These are phyloP conservation scores for Augiades crinisus DNA, from an alignment of 2,888 invertebrate species.

Conservation along the genomic window DNA sequence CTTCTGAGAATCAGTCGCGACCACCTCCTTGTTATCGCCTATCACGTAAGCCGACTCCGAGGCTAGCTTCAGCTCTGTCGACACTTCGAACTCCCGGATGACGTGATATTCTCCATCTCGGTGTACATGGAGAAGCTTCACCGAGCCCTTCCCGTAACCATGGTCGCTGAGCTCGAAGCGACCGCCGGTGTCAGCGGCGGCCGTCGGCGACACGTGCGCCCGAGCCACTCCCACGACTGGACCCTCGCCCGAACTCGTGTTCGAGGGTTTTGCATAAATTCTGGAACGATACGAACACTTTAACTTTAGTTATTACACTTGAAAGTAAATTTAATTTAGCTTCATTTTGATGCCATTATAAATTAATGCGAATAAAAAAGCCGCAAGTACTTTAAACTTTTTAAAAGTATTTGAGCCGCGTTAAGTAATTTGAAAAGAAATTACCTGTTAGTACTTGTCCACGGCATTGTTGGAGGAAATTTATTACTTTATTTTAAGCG, in stretches of 20 bases:
- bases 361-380: too few species aligned
- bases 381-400: too few species aligned
- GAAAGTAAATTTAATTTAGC: too few species aligned
- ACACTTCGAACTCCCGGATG: constrained; percentile 87
- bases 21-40: constrained; percentile 90
- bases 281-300: constrained; percentile 43
- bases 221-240: constrained; percentile 27
- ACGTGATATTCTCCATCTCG: constrained; percentile 85
- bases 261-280: constrained; percentile 76
- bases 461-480: constrained; percentile 59
- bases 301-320: too few species aligned
- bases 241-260: constrained; percentile 57
- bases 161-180: constrained; percentile 83
- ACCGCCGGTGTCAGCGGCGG: constrained; percentile 68
- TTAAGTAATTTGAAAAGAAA: too few species aligned
- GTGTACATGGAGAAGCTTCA: constrained; percentile 87
- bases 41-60: constrained; percentile 86
- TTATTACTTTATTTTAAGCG: constrained; percentile 68
- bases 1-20: constrained; percentile 92
- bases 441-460: constrained; percentile 77
- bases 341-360: neutral
- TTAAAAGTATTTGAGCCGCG: too few species aligned
- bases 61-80: constrained; percentile 85
- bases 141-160: constrained; percentile 88
- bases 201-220: constrained; percentile 49